These are phyloP conservation scores for Eueremaeus valkanovi DNA, from an alignment of 2,888 invertebrate species.

Conservation along the genomic window DNA sequence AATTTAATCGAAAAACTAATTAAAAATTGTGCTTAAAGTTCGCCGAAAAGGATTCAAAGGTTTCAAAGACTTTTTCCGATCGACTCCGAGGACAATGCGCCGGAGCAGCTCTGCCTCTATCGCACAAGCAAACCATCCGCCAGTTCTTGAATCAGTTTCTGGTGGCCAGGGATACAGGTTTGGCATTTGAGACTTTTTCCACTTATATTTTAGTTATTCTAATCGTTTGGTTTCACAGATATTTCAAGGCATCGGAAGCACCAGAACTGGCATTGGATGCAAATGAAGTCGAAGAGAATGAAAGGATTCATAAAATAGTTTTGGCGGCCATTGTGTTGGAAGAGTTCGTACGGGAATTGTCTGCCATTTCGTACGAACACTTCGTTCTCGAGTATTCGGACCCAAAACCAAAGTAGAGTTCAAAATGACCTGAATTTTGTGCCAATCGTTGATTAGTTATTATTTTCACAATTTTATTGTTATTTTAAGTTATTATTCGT, in stretches of 20 bases:
- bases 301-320: constrained; percentile 56
- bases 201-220: background rate
- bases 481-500: background rate
- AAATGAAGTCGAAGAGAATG: constrained; percentile 47
- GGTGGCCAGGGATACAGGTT: constrained; percentile 51
- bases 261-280: constrained; percentile 6
- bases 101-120: background rate
- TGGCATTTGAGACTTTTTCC: background rate
- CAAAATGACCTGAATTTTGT: background rate
- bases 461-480: constrained; percentile 4
- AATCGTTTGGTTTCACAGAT: background rate
- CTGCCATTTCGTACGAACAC: constrained; percentile 91
- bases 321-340: constrained; percentile 82
- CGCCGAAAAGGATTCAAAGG: background rate
- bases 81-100: background rate
- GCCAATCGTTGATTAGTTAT: background rate
- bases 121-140: constrained; percentile 24
- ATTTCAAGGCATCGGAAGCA: constrained; percentile 13
- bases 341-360: constrained; percentile 92
- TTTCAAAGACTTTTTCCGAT: background rate
- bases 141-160: constrained; percentile 48
- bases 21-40: background rate
- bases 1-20: background rate
- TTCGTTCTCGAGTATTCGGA: constrained; percentile 55
- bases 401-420: background rate